Evolutionary conservation across 2,797 vertebrate genomes (phyloP).

Genomic region (Tympanoctomys barrerae): DNA sequence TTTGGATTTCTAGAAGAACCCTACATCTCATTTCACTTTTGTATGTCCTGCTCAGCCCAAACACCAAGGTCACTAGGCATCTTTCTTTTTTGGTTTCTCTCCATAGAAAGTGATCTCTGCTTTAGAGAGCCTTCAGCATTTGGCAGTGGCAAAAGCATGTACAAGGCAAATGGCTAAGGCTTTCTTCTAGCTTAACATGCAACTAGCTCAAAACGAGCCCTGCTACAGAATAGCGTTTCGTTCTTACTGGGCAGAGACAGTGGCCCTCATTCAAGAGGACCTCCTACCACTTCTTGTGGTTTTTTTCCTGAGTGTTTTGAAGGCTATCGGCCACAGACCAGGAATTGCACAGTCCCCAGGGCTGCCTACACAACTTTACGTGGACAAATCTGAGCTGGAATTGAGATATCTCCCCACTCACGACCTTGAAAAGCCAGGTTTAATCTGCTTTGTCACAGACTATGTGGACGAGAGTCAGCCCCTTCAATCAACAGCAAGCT

Average conservation of each 20-base stretch:
- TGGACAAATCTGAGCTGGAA: background rate
- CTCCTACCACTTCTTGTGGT: background rate
- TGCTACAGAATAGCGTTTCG: background rate
- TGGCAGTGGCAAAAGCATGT: background rate
- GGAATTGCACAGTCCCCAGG: background rate
- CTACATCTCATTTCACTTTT: background rate
- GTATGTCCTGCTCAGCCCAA: background rate
- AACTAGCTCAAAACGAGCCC: background rate
- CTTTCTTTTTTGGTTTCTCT: background rate
- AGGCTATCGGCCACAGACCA: background rate
- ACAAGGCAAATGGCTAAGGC: background rate
- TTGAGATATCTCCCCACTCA: background rate
- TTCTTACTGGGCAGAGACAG: background rate
- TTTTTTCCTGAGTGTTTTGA: background rate
- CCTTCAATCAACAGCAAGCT: fast-evolving
- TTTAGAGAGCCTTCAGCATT: background rate
- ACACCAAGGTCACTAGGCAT: background rate
- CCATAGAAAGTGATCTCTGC: fast-evolving
- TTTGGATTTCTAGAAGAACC: background rate
- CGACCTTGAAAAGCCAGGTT: background rate
- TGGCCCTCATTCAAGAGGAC: background rate
- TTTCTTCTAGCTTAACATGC: constrained; percentile 57
- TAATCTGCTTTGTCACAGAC: background rate
- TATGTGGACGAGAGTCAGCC: background rate
- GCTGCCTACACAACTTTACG: background rate